A percentile compares a stretch with the other conserved stretches of the same genome.
Conservation (phyloP, 2,113 vertebrate species). For the Pheucticus melanocephalus region DNA sequence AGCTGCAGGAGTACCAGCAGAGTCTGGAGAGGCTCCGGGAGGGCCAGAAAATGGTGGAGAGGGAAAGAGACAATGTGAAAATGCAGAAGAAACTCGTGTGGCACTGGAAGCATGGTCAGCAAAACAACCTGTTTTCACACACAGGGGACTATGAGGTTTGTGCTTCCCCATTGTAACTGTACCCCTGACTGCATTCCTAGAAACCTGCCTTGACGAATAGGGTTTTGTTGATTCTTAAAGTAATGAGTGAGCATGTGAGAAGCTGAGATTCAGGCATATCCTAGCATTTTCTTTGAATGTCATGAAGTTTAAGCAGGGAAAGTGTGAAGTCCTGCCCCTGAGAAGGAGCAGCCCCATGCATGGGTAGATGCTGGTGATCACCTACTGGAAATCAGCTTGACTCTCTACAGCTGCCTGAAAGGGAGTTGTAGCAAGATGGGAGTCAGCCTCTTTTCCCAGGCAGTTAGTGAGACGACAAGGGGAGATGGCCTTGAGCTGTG, state of each 20-base stretch:
- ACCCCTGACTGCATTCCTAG: neutral
- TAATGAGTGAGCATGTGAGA: neutral
- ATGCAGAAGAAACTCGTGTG: slow-evolving; percentile 71
- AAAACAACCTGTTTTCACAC: slow-evolving; percentile 72
- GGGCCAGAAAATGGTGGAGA: slow-evolving; percentile 75
- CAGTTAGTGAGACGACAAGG: neutral
- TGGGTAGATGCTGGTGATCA: neutral
- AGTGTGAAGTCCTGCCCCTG: neutral
- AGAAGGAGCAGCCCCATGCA: neutral
- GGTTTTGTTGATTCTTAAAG: neutral
- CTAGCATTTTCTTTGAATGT: neutral
- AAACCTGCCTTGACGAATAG: neutral
- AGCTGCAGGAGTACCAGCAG: slow-evolving; percentile 77
- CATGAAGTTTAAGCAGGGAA: neutral
- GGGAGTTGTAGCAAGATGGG: neutral
- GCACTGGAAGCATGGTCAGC: slow-evolving; percentile 75
- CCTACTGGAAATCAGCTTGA: neutral
- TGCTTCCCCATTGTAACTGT: neutral
- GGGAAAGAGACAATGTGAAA: slow-evolving; percentile 56
- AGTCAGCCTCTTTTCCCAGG: neutral
- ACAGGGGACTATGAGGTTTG: slow-evolving; percentile 62
- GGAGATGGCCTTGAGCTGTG: neutral
- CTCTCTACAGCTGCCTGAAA: neutral
- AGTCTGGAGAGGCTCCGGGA: slow-evolving; percentile 74
- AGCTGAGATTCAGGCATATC: neutral